Evolutionary conservation across 2,113 vertebrate species (phyloP).

Genomic region (Odobenus rosmarus): DNA sequence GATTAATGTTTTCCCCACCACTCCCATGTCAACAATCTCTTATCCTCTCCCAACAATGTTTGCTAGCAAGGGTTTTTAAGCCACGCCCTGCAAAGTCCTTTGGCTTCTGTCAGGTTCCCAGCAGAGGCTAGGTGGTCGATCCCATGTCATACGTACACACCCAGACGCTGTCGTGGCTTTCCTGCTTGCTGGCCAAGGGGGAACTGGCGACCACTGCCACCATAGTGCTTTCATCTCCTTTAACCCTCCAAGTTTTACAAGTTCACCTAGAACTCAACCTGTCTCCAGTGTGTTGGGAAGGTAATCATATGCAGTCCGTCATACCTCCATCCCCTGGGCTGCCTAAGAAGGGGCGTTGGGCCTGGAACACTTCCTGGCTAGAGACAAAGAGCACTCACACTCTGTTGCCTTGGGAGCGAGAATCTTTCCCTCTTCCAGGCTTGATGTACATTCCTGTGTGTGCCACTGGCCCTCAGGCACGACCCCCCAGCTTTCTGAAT

Average conservation of each 20-base stretch:
- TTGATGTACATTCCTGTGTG: accelerated
- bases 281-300: neutral
- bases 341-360: accelerated
- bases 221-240: neutral
- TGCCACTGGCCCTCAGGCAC: neutral
- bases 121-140: neutral
- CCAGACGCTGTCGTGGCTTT: too few species aligned
- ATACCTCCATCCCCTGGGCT: accelerated
- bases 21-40: neutral
- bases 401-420: neutral
- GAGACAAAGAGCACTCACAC: too few species aligned
- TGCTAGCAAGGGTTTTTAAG: neutral
- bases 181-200: too few species aligned
- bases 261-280: neutral
- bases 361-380: neutral
- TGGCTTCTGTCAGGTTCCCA: neutral
- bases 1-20: neutral
- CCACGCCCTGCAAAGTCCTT: neutral
- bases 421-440: neutral
- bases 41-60: neutral
- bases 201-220: neutral
- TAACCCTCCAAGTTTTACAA: neutral
- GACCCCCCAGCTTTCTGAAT: neutral
- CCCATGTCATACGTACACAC: accelerated
- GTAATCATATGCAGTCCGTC: neutral